Evolutionary conservation across 2,113 vertebrate genomes (phyloP), one percentile per base, ranked within the genome.

Genomic region (Fulmarus glacialis): DNA sequence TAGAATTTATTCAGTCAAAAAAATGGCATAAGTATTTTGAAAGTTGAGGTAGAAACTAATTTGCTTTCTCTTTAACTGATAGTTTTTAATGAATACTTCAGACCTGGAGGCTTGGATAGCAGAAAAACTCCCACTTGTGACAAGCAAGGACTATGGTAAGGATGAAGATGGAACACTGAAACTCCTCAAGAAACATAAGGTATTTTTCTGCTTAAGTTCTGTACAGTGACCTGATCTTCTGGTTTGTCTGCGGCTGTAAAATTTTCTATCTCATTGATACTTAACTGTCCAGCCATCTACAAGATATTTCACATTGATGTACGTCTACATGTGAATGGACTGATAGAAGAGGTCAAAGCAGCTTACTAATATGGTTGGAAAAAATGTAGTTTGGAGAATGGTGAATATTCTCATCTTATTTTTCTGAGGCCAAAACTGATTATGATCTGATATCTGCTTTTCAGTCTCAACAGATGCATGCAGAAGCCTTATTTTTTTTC

Each of bases 181-280:
- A 73, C 98, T 99, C 71, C 52, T 99, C 47, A 98, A 98, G 90
- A 99, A 99, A 95, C 98, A 99, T 73, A 97, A 99, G 99, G 99
- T 99, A 98, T 92, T 77, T 63, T 8, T 70, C 50, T 90, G 26
- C 45, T 83, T 90, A 53, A 88, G 36, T 86, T 88, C 53, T 71
- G 2, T 48, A n/a, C 2, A 0, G 15, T 94, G 50, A 40, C 13
- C 34, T 72, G 32, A 45, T 58, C 36, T 90, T 85, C 56, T 42
- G 12, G 6, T 74, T 32, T 55, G 29, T 62, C 59, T 78, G 16
- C 2, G 2, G 22, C 6, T 53, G 50, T 34, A 60, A 93, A 42
- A 24, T 50, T 43, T 58, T 75, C 43, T 59, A 1, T 68, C 50
- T 79, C 20, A 15, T n/a, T 66, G 24, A 5, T 66, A 70, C 27